A percentile compares a stretch with the other conserved stretches of the same genome.
phyloP scores from a whole-genome alignment of 2,113 vertebrate genomes.

The Theristicus caerulescens region DNA sequence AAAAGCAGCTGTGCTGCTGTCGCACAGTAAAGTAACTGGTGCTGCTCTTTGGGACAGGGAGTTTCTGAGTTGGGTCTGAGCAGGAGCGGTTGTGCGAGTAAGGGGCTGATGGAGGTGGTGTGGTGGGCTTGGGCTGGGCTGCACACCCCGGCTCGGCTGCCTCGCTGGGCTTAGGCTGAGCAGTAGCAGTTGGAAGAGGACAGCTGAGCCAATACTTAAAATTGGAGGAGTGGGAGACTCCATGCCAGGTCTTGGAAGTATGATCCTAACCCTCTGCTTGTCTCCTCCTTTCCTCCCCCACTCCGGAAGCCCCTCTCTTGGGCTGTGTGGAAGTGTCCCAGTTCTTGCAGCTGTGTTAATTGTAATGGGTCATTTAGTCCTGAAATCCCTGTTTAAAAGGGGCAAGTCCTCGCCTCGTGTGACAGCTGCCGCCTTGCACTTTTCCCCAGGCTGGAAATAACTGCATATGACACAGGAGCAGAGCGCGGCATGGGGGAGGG shows the following conservation, averaged over 20 bases:
- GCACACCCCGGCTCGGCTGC: rapidly evolving
- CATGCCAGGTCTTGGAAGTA: neutral
- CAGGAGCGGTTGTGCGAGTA: rapidly evolving
- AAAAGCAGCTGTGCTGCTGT: neutral
- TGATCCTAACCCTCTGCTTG: neutral
- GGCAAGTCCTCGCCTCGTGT: constrained; percentile 48
- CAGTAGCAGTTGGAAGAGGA: neutral
- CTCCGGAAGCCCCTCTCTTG: neutral
- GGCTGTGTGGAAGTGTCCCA: constrained; percentile 55
- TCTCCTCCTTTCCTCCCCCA: constrained; percentile 15
- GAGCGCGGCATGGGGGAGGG: constrained; percentile 9
- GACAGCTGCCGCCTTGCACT: constrained; percentile 65
- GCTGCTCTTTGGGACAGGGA: neutral
- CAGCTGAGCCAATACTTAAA: neutral
- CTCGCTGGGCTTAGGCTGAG: neutral
- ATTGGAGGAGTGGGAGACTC: neutral
- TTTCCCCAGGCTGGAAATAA: constrained; percentile 71
- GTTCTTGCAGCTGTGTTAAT: constrained; percentile 72
- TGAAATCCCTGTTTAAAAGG: constrained; percentile 64
- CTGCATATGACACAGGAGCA: constrained; percentile 61
- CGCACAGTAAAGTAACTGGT: rapidly evolving
- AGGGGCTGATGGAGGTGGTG: neutral
- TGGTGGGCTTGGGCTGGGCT: neutral
- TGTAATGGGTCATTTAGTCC: constrained; percentile 71
- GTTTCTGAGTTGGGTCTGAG: neutral